phyloP scores from a whole-genome alignment of 2,888 invertebrate genomes.

The Hemistola chrysoprasaria region DNA sequence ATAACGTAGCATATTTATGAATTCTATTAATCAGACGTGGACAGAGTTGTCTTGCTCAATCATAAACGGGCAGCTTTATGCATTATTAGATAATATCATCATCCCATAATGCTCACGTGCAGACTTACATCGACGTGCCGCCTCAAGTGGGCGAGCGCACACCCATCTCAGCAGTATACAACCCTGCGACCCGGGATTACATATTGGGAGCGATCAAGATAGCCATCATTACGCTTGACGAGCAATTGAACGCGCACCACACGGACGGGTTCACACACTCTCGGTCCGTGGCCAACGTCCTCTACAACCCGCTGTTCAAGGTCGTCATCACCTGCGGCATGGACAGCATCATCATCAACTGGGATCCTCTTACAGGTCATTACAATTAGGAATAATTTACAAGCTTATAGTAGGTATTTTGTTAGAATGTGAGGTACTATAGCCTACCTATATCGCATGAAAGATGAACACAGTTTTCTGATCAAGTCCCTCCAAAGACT shows the following conservation, averaged over 20 bases:
- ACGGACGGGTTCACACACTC: slow-evolving; percentile 89
- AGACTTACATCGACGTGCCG: slow-evolving; percentile 86
- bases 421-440: too few relatives aligned
- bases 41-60: too few relatives aligned
- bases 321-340: slow-evolving; percentile 89
- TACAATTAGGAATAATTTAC: neutral
- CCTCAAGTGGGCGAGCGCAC: slow-evolving; percentile 83
- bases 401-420: too few relatives aligned
- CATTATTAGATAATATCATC: too few relatives aligned
- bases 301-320: slow-evolving; percentile 90
- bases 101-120: too few relatives aligned
- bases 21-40: too few relatives aligned
- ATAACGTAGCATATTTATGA: too few relatives aligned
- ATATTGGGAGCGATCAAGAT: slow-evolving; percentile 85
- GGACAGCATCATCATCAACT: slow-evolving; percentile 91
- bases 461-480: too few relatives aligned
- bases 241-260: slow-evolving; percentile 84
- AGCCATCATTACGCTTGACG: slow-evolving; percentile 84
- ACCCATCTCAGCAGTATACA: slow-evolving; percentile 84
- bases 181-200: slow-evolving; percentile 84
- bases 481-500: too few relatives aligned
- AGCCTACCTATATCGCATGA: too few relatives aligned
- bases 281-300: slow-evolving; percentile 85
- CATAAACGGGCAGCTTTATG: too few relatives aligned
- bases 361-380: slow-evolving; percentile 87